Conservation (phyloP, 2,113 vertebrate species). For the Cyphomyrus discorhynchus region DNA sequence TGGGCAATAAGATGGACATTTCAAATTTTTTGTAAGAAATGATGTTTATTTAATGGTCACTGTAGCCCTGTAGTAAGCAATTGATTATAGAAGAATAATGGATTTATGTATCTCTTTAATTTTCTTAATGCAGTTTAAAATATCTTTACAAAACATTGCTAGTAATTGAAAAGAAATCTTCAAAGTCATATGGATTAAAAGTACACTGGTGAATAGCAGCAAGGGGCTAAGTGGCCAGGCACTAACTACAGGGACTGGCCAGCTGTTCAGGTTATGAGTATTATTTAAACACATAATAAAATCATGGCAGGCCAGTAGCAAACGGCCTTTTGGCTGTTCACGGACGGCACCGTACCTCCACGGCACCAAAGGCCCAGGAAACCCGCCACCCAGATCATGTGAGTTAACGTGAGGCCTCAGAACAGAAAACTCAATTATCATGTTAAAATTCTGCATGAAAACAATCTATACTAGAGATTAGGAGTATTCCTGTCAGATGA, state of each 20-base stretch:
- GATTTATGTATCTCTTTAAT: background rate
- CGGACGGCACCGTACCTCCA: constrained; percentile 35
- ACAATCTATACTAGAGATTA: constrained; percentile 71
- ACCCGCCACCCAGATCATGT: constrained; percentile 56
- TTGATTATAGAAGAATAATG: background rate
- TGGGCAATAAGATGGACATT: background rate
- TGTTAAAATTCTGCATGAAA: constrained; percentile 71
- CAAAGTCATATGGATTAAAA: background rate
- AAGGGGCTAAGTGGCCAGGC: constrained; percentile 24
- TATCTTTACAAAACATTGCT: background rate
- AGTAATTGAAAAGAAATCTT: background rate
- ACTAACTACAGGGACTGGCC: constrained; percentile 29
- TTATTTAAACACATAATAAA: constrained; percentile 49
- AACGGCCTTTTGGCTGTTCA: constrained; percentile 45
- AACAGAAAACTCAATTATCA: constrained; percentile 67
- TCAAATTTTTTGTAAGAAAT: background rate
- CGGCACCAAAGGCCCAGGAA: constrained; percentile 46
- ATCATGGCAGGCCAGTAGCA: constrained; percentile 55
- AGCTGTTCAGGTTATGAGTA: constrained; percentile 38
- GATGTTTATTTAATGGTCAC: background rate
- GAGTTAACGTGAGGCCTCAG: constrained; percentile 57
- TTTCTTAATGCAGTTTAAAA: background rate
- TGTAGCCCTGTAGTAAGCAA: background rate
- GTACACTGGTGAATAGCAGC: constrained; percentile 14
- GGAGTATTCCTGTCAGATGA: constrained; percentile 66